Conservation (phyloP, 2,888 invertebrate species). For the Blastobasis adustella region DNA sequence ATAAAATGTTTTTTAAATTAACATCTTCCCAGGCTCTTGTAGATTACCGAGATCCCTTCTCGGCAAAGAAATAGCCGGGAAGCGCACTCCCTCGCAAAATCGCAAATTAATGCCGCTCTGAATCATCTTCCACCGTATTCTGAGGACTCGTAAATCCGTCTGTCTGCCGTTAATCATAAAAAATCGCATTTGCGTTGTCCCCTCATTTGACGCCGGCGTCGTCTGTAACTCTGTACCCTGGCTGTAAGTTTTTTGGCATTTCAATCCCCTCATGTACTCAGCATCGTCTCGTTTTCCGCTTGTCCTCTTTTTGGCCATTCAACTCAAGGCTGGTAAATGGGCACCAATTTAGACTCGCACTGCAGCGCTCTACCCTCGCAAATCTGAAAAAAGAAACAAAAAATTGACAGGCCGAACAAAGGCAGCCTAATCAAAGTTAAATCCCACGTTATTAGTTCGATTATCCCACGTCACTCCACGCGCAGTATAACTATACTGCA, state of each 20-base stretch:
- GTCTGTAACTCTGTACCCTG: background rate
- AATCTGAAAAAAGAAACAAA: too few relatives aligned
- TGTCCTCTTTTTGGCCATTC: conserved; percentile 10
- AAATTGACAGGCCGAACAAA: too few relatives aligned
- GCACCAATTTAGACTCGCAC: conserved; percentile 17
- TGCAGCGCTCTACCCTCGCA: background rate
- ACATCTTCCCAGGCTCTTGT: too few relatives aligned
- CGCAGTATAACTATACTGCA: background rate
- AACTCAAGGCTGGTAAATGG: conserved; percentile 16
- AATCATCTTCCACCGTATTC: too few relatives aligned
- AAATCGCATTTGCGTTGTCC: conserved; percentile 1
- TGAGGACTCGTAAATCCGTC: background rate
- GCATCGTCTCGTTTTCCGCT: conserved; percentile 5
- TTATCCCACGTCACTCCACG: background rate
- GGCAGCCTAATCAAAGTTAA: background rate
- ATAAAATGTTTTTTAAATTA: too few relatives aligned
- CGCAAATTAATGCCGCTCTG: too few relatives aligned
- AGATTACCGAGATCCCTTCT: too few relatives aligned
- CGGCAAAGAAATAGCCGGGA: too few relatives aligned
- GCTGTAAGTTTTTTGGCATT: background rate
- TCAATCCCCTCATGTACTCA: background rate
- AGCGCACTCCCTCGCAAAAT: too few relatives aligned
- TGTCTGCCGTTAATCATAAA: background rate
- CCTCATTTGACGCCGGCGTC: conserved; percentile 1
- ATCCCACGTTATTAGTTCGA: background rate